Conservation (phyloP, 1,140 invertebrate genomes). For the Drosophila punjabiensis region DNA sequence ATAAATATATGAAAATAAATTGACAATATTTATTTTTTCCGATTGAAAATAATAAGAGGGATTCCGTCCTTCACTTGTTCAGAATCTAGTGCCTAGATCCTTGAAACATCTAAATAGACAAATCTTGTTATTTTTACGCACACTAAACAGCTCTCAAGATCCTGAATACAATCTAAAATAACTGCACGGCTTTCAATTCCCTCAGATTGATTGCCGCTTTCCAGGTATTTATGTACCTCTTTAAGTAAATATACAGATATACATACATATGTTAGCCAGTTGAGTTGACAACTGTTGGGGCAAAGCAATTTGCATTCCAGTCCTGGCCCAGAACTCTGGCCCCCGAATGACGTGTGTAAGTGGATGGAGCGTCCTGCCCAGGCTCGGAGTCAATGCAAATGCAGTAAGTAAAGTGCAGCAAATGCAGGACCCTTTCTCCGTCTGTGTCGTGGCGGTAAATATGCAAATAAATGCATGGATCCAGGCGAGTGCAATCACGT, state of each 20-base stretch:
- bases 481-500: constrained; percentile 66
- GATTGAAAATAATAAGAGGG: background rate
- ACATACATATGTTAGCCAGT: constrained; percentile 6
- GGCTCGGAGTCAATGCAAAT: constrained; percentile 42
- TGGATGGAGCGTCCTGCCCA: constrained; percentile 21
- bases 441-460: constrained; percentile 56
- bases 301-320: constrained; percentile 60
- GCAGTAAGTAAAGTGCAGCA: constrained; percentile 43
- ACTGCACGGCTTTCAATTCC: constrained; percentile 28
- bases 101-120: no score
- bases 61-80: no score
- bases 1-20: background rate
- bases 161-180: no score
- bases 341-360: constrained; percentile 32
- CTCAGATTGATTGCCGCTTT: constrained; percentile 34
- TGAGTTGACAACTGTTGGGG: constrained; percentile 46
- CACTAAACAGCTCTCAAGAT: no score
- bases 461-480: constrained; percentile 74
- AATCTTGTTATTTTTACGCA: no score
- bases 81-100: no score
- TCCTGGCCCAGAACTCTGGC: constrained; percentile 7
- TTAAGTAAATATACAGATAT: constrained; percentile 1
- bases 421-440: constrained; percentile 15
- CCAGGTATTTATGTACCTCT: constrained; percentile 10
- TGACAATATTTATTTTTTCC: accelerated